A percentile compares a stretch with the other conserved stretches of the same genome.
phyloP scores from a whole-genome alignment of 2,888 invertebrate species.

The Lepas anatifera region DNA sequence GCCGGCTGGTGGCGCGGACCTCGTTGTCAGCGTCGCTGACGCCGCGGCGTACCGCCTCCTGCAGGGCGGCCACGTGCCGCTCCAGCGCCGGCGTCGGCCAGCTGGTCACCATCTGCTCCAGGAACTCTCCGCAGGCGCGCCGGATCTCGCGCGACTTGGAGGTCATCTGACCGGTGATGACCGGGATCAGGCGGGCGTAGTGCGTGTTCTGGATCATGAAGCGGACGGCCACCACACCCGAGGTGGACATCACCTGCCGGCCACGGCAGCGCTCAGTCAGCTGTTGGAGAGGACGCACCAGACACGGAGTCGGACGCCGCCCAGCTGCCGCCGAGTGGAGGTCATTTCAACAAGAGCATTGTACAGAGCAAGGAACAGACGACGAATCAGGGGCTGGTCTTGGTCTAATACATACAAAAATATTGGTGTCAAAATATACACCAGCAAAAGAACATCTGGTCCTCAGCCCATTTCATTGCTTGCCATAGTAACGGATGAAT shows the following conservation, averaged over 20 bases:
- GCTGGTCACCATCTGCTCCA: constrained; percentile 65
- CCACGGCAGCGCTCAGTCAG: too few species aligned
- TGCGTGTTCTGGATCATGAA: constrained; percentile 79
- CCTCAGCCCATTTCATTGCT: too few species aligned
- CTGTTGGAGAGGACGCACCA: too few species aligned
- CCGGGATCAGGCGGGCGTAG: constrained; percentile 63
- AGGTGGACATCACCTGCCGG: constrained; percentile 68
- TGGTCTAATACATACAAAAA: too few species aligned
- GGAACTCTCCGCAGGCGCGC: constrained; percentile 60
- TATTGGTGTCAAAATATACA: too few species aligned
- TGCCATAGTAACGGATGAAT: too few species aligned
- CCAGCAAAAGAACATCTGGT: too few species aligned
- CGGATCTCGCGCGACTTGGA: constrained; percentile 90
- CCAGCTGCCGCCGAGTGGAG: too few species aligned
- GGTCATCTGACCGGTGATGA: constrained; percentile 50
- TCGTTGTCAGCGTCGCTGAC: constrained; percentile 88
- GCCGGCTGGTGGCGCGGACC: constrained; percentile 66
- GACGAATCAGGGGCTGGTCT: too few species aligned
- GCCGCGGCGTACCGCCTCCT: constrained; percentile 47
- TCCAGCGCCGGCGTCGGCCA: constrained; percentile 81
- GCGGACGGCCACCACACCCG: constrained; percentile 70
- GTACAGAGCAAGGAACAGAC: too few species aligned
- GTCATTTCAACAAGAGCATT: too few species aligned
- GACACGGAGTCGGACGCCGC: too few species aligned
- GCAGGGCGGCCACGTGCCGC: constrained; percentile 58